Conservation (phyloP, 2,797 vertebrate species). For the Cyclura pinguis region DNA sequence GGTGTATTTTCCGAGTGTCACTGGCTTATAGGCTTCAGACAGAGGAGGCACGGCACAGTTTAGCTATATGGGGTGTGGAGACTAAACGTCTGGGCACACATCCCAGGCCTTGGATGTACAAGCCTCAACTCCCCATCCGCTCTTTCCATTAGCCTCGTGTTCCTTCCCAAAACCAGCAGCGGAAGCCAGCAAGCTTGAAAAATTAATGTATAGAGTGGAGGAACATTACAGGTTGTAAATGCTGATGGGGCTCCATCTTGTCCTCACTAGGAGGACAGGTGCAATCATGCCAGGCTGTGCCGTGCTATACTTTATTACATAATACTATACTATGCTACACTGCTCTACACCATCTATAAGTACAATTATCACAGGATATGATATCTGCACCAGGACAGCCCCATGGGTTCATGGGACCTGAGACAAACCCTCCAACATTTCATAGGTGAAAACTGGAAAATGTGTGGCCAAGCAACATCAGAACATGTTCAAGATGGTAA, state of each 20-base stretch:
- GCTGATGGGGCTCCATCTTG: background rate
- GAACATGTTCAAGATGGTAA: too few species aligned
- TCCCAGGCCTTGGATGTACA: background rate
- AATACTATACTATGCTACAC: too few species aligned
- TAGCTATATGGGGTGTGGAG: background rate
- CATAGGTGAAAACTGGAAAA: too few species aligned
- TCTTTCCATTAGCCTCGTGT: background rate
- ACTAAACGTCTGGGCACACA: background rate
- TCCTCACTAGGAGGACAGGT: background rate
- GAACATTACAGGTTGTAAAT: background rate
- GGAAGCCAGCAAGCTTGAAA: too few species aligned
- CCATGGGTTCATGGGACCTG: too few species aligned
- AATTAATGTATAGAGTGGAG: background rate
- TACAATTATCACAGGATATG: too few species aligned
- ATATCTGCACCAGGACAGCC: too few species aligned
- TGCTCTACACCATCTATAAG: too few species aligned
- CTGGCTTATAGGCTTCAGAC: background rate
- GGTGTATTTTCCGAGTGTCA: constrained; percentile 30
- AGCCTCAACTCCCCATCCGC: background rate
- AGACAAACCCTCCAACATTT: too few species aligned
- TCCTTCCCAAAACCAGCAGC: background rate
- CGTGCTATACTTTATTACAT: too few species aligned
- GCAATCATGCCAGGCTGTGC: background rate
- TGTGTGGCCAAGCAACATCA: too few species aligned
- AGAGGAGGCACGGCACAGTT: background rate